A percentile compares a stretch with the other conserved stretches of the same genome.
phyloP scores from a whole-genome alignment of 2,797 vertebrate genomes.

The Varecia variegata region DNA sequence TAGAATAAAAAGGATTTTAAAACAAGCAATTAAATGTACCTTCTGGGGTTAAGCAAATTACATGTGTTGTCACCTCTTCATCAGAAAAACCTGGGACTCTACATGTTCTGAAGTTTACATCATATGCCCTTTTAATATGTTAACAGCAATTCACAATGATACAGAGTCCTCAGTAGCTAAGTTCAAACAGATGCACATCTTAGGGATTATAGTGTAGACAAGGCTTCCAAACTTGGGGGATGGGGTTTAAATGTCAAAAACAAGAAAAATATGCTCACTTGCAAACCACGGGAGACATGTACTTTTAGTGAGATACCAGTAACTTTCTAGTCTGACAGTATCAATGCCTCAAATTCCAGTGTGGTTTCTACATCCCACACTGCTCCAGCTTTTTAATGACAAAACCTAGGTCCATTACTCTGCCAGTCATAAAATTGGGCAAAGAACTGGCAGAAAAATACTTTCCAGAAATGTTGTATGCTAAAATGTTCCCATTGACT shows the following conservation, averaged over 20 bases:
- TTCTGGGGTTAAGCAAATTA: slow-evolving; percentile 9
- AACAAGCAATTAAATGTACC: background rate
- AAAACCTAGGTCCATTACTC: slow-evolving; percentile 42
- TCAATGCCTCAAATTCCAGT: background rate
- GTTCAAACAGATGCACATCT: background rate
- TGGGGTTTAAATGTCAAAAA: slow-evolving; percentile 9
- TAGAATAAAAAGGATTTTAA: background rate
- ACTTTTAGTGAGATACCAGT: slow-evolving; percentile 41
- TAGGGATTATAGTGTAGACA: background rate
- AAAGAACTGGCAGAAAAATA: background rate
- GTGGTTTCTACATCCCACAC: background rate
- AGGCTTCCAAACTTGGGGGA: slow-evolving; percentile 27
- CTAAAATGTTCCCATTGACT: background rate
- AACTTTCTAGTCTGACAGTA: background rate
- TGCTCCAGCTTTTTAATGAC: slow-evolving; percentile 7
- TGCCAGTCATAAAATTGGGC: background rate
- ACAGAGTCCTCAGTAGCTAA: background rate
- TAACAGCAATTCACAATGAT: slow-evolving; percentile 43
- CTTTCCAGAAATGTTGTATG: background rate
- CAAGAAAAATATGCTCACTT: background rate
- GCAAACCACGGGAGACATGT: slow-evolving; percentile 22
- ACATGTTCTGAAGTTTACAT: background rate
- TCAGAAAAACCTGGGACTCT: background rate
- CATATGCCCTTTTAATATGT: background rate
- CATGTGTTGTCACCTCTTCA: background rate